Percentiles rank a stretch among this genome's conserved stretches.
Conservation (phyloP, 2,888 invertebrate species). For the Formica aserva region DNA sequence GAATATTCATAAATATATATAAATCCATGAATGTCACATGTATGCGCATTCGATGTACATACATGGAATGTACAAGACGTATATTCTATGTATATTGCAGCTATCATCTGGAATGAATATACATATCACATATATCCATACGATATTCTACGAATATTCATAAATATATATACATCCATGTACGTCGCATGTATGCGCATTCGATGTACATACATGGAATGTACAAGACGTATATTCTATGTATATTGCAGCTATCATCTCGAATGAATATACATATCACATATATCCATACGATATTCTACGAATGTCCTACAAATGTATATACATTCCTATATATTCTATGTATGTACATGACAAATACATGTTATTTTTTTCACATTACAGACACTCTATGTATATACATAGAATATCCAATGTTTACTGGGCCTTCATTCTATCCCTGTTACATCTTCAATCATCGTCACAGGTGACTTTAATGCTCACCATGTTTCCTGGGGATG, state of each 20-base stretch:
- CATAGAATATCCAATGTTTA: conserved; percentile 15
- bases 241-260: neutral
- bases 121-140: too few relatives aligned
- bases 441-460: too few relatives aligned
- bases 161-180: neutral
- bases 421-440: neutral
- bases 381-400: neutral
- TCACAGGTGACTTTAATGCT: too few relatives aligned
- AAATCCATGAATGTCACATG: too few relatives aligned
- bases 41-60: too few relatives aligned
- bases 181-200: conserved; percentile 2
- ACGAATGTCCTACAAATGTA: conserved; percentile 10
- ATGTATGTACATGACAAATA: neutral
- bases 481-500: too few relatives aligned
- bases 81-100: too few relatives aligned
- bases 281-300: conserved; percentile 1
- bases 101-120: too few relatives aligned
- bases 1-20: too few relatives aligned
- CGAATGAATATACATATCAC: neutral
- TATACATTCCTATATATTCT: neutral
- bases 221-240: neutral
- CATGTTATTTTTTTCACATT: conserved; percentile 10
- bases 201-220: neutral
- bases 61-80: too few relatives aligned
- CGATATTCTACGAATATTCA: too few relatives aligned